Percentiles rank a stretch among this genome's conserved stretches.
phyloP scores from a whole-genome alignment of 1,140 invertebrate genomes.

The Antheraea pernyi region DNA sequence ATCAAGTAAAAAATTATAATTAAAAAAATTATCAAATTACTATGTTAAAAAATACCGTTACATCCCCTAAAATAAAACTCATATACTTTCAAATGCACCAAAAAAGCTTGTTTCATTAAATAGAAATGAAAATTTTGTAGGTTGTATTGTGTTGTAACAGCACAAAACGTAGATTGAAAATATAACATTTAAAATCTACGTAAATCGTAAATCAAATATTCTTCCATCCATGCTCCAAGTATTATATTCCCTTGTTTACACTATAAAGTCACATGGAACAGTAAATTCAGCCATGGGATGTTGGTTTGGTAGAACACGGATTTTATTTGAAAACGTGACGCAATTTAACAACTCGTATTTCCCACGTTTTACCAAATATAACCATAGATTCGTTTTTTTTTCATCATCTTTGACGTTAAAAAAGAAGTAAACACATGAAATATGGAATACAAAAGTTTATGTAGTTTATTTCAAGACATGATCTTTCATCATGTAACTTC shows the following conservation, averaged over 20 bases:
- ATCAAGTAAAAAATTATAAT: too few relatives aligned
- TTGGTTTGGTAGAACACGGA: constrained; percentile 13
- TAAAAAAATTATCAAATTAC: too few relatives aligned
- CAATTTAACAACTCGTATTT: constrained; percentile 13
- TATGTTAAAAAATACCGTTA: too few relatives aligned
- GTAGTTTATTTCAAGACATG: too few relatives aligned
- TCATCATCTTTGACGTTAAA: background rate
- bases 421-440: background rate
- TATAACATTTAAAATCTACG: constrained; percentile 7
- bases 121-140: background rate
- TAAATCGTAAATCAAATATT: background rate
- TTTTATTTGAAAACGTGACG: constrained; percentile 22
- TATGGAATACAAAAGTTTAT: too few relatives aligned
- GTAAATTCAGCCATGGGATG: constrained; percentile 12
- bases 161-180: background rate
- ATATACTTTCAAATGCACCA: too few relatives aligned
- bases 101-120: background rate
- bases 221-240: background rate
- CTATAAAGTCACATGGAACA: constrained; percentile 10
- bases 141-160: background rate
- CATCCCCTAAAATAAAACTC: too few relatives aligned
- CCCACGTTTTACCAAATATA: constrained; percentile 1
- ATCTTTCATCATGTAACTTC: too few relatives aligned
- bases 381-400: background rate
- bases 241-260: constrained; percentile 1